These are phyloP conservation scores for Nylanderia fulva DNA, from an alignment of 1,140 invertebrate species.

Conservation along the genomic window DNA sequence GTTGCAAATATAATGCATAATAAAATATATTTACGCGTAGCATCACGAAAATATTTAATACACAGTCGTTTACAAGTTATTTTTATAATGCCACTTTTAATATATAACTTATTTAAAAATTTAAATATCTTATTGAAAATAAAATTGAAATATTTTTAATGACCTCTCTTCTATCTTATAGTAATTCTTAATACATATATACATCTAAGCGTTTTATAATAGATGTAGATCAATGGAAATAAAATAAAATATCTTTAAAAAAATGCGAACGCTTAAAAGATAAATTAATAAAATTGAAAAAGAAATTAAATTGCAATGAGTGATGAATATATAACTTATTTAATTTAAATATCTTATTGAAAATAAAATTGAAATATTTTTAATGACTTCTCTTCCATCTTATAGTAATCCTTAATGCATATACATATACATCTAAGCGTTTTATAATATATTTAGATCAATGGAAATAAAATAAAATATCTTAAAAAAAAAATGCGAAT, in stretches of 20 bases:
- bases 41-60: neutral
- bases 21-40: neutral
- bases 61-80: neutral
- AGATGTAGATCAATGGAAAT: neutral
- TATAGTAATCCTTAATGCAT: neutral
- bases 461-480: neutral
- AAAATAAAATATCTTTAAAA: neutral
- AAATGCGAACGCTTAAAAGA: neutral
- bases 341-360: neutral
- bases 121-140: neutral
- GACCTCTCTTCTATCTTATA: too few relatives aligned
- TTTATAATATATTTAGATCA: neutral
- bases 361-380: too few relatives aligned
- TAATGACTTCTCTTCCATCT: too few relatives aligned
- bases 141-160: too few relatives aligned
- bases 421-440: neutral
- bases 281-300: neutral
- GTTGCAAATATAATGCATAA: conserved; percentile 23
- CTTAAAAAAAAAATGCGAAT: neutral
- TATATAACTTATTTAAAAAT: neutral
- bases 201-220: neutral
- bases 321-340: neutral
- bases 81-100: neutral
- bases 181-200: neutral
- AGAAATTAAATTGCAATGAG: neutral